phyloP scores from a whole-genome alignment of 1,140 invertebrate species.

The Sinella curviseta region DNA sequence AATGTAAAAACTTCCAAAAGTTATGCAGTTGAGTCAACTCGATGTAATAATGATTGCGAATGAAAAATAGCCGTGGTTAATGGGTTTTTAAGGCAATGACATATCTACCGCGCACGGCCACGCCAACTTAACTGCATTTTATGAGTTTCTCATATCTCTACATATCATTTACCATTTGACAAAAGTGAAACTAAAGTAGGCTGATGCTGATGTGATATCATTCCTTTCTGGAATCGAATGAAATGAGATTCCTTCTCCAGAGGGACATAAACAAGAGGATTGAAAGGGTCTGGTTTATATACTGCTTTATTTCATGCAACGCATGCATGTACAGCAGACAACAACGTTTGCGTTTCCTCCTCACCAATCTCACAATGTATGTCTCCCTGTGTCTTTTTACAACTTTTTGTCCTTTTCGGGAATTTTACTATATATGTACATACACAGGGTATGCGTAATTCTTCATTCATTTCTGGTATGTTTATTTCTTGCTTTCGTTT shows the following conservation, averaged over 20 bases:
- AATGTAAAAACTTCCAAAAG: not conserved
- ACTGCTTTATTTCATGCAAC: not conserved
- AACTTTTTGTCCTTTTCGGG: not conserved
- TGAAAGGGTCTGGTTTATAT: conserved; percentile 6
- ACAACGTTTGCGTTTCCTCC: too few relatives aligned
- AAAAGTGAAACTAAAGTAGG: conserved; percentile 8
- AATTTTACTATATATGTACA: too few relatives aligned
- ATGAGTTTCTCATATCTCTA: conserved; percentile 13
- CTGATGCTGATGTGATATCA: not conserved
- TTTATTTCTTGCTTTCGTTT: not conserved
- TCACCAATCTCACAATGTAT: too few relatives aligned
- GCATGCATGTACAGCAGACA: too few relatives aligned
- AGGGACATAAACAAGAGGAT: conserved; percentile 2
- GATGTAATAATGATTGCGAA: conserved; percentile 9
- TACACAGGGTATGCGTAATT: too few relatives aligned
- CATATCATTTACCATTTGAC: not conserved
- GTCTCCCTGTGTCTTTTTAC: too few relatives aligned
- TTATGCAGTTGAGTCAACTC: not conserved
- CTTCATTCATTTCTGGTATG: not conserved
- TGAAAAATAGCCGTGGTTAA: conserved; percentile 15
- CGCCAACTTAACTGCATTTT: conserved; percentile 10
- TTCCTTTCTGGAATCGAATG: not conserved
- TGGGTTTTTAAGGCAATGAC: conserved; percentile 25
- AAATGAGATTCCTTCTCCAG: conserved; percentile 22
- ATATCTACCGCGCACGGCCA: not conserved